Evolutionary conservation across 2,113 vertebrate genomes (phyloP).

Genomic region (Periophthalmodon schlosseri): DNA sequence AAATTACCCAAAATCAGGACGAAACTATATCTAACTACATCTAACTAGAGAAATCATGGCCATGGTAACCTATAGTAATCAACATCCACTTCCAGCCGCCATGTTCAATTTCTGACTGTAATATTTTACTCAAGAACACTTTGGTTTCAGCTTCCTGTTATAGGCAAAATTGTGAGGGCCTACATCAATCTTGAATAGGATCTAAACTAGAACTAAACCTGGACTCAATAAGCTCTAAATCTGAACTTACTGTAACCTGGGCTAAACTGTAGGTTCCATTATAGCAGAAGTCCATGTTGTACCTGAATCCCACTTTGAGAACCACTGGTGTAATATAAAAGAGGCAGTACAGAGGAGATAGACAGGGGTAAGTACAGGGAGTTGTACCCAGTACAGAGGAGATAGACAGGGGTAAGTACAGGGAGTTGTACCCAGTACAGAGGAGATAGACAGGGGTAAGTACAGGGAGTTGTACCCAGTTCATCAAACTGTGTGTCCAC

Average conservation of each 20-base stretch:
- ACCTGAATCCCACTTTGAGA: background rate
- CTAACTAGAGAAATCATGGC: background rate
- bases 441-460: background rate
- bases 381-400: slow-evolving; percentile 62
- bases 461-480: slow-evolving; percentile 69
- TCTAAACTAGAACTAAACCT: too few species aligned
- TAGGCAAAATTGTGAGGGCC: too few species aligned
- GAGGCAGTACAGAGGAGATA: background rate
- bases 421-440: slow-evolving; percentile 67
- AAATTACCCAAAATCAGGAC: background rate
- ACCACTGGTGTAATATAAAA: background rate
- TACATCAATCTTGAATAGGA: too few species aligned
- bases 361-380: slow-evolving; percentile 10
- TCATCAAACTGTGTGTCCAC: slow-evolving; percentile 85
- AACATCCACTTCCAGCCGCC: too few species aligned
- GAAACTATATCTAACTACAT: background rate
- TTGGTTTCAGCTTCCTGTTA: too few species aligned
- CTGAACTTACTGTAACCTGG: too few species aligned
- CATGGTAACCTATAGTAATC: too few species aligned
- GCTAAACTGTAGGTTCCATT: too few species aligned
- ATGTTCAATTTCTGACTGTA: too few species aligned
- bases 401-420: slow-evolving; percentile 1
- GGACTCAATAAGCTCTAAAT: too few species aligned
- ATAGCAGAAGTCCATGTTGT: too few species aligned
- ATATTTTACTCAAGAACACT: too few species aligned